A percentile compares a stretch with the other conserved stretches of the same genome.
Conservation (phyloP, 2,113 vertebrate species). For the Passer domesticus region DNA sequence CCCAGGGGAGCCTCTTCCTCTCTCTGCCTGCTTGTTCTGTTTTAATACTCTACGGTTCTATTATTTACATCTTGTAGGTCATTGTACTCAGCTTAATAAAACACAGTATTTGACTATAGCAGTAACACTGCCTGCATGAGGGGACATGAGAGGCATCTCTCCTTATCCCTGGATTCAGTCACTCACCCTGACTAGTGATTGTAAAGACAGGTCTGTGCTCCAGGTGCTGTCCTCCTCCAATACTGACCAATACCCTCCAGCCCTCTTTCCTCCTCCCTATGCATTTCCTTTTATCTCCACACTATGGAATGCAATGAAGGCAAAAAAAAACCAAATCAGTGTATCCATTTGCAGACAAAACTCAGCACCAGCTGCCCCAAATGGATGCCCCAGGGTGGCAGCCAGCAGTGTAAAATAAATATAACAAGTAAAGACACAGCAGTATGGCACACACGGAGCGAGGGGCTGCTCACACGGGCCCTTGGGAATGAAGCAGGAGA, state of each 20-base stretch:
- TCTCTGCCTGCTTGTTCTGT: background rate
- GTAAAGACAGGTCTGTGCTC: background rate
- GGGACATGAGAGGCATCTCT: background rate
- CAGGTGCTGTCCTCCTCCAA: background rate
- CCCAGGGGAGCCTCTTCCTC: background rate
- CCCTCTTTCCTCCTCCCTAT: background rate
- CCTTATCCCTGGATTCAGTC: background rate
- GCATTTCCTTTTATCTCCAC: background rate
- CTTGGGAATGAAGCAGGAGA: background rate
- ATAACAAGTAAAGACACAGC: background rate
- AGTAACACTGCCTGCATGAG: background rate
- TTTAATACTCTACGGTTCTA: background rate
- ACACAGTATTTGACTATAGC: background rate
- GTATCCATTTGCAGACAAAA: background rate
- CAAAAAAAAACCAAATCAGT: background rate
- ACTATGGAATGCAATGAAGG: background rate
- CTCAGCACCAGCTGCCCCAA: background rate
- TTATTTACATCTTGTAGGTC: conserved; percentile 18
- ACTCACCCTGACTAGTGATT: background rate
- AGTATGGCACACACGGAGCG: background rate
- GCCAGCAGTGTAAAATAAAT: conserved; percentile 9
- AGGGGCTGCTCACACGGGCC: background rate
- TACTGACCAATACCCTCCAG: background rate
- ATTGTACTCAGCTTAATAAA: background rate
- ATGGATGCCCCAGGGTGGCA: background rate